Conservation (phyloP, 2,113 vertebrate species). For the Balaeniceps rex region DNA sequence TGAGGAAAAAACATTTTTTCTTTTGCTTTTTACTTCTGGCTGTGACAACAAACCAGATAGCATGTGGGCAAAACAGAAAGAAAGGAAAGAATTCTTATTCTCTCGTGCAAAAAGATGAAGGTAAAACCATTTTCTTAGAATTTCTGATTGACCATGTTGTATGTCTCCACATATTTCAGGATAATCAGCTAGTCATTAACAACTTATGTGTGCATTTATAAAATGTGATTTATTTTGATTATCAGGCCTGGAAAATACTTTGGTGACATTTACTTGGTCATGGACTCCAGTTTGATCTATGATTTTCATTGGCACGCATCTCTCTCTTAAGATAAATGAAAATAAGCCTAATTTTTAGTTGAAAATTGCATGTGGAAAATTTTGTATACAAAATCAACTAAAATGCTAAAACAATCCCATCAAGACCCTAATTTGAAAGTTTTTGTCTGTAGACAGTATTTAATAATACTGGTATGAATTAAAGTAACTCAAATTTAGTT, state of each 20-base stretch:
- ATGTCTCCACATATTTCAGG: background rate
- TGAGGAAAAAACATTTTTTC: conserved; percentile 66
- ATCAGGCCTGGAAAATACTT: background rate
- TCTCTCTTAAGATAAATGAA: background rate
- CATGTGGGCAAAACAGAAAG: conserved; percentile 71
- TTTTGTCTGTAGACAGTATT: background rate
- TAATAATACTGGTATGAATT: background rate
- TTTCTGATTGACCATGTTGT: background rate
- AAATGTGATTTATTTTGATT: background rate
- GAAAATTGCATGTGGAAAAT: background rate
- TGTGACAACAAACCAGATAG: conserved; percentile 30
- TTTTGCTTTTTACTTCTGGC: conserved; percentile 71
- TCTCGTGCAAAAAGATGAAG: conserved; percentile 57
- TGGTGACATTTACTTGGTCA: background rate
- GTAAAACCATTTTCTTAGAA: conserved; percentile 59
- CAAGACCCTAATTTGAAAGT: background rate
- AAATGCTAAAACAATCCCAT: background rate
- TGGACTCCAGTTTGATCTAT: background rate
- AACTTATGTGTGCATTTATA: background rate
- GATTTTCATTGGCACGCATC: background rate
- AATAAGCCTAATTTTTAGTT: background rate
- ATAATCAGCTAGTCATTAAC: background rate
- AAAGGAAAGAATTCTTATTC: conserved; percentile 62
- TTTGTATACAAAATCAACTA: background rate
- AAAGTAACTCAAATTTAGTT: background rate